Base-by-base conservation (phyloP, 2,888 invertebrate species). In the Unio delphinus region DNA sequence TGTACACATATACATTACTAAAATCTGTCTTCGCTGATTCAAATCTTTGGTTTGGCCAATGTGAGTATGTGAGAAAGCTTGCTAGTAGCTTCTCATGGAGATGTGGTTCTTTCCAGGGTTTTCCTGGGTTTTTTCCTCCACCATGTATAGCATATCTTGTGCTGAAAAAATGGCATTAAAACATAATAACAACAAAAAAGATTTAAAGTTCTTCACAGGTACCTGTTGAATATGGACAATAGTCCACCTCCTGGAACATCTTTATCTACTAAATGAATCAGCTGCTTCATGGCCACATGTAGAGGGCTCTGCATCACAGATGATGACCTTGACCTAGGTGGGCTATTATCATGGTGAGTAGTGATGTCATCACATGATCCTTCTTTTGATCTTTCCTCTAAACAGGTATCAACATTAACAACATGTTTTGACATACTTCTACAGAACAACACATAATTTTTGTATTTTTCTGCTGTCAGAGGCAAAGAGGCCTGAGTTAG, bases 171-270 rank as follows among this genome's bases (percentile, higher is more conserved):
- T 28, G 28, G 4, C 28, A 28, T 3, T 28, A 55, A 28, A 28
- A 28, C 4, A 20, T 26, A 28, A 64, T n/a, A 67, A 58, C 59
- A 64, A 61, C 34, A 62, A 2, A 62, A 18, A 64, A 58, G 64
- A 23, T 68, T 11, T 54, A 54, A 8, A 56, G 17, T 69, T 72
- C 28, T 55, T 45, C 28, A 23, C 30, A 64, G 78, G 45, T 72
- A 86, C 86, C 80, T 78, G 28, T 72, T 72, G 30, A 85, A 67
- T 28, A 82, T 58, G 18, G 72, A 58, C 58, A 78, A 71, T 30
- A 86, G 30, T 11, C 88, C 88, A 23, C 80, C 83, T 11, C 68
- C 67, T 18, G 86, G 86, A 5, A 85, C 73, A 63, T 76, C 78
- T 62, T 81, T 83, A 64, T 85, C 83, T 72, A 87, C 68, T 8